Evolutionary conservation across 2,888 invertebrate species (phyloP).

Genomic region (Campaea margaritaria): DNA sequence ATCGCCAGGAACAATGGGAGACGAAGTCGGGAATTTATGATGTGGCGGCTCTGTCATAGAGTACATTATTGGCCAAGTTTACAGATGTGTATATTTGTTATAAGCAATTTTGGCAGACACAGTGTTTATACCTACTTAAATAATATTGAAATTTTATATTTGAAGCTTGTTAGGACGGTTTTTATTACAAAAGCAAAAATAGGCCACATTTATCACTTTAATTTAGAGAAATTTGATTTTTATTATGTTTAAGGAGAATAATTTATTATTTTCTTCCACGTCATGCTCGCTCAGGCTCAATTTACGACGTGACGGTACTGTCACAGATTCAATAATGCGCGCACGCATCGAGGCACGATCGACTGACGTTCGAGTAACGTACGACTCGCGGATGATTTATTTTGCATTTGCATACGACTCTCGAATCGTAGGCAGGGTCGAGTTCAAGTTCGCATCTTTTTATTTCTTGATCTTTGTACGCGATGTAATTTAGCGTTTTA

Average conservation of each 20-base stretch:
- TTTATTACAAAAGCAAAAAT: too few species aligned
- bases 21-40: conserved; percentile 66
- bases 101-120: too few species aligned
- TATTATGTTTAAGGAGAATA: not conserved
- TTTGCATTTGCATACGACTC: conserved; percentile 53
- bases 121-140: too few species aligned
- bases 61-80: conserved; percentile 29
- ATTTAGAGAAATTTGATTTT: not conserved
- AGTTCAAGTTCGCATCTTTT: conserved; percentile 28
- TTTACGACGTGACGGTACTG: conserved; percentile 66
- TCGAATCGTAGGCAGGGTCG: conserved; percentile 34
- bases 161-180: too few species aligned
- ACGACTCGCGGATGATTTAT: conserved; percentile 40
- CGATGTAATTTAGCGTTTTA: conserved; percentile 17
- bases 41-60: conserved; percentile 64
- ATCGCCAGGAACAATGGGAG: conserved; percentile 78
- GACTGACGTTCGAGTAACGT: conserved; percentile 49
- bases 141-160: too few species aligned
- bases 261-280: conserved; percentile 14
- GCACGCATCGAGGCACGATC: conserved; percentile 57
- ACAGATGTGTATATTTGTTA: conserved; percentile 20
- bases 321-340: conserved; percentile 67
- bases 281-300: conserved; percentile 28
- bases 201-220: too few species aligned
- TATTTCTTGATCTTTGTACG: conserved; percentile 24